These are phyloP conservation scores for Ips typographus DNA, from an alignment of 1,140 invertebrate species.

Conservation along the genomic window DNA sequence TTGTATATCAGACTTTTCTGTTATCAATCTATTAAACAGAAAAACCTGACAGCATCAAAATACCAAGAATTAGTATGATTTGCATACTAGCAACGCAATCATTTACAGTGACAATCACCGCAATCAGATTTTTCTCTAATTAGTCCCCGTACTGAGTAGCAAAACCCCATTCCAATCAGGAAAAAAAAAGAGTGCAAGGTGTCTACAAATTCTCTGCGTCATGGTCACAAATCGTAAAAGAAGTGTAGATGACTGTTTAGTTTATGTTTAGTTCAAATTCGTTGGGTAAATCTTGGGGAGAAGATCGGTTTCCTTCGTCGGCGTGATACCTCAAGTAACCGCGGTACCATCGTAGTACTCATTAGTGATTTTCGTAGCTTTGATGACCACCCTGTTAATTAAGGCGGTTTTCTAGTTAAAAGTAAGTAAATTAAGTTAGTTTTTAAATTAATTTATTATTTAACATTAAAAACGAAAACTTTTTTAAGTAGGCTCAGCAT, in stretches of 20 bases:
- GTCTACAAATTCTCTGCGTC: not conserved
- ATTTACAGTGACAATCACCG: no score
- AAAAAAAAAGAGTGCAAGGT: not conserved
- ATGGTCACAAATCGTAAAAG: conserved; percentile 1
- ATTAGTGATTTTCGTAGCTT: not conserved
- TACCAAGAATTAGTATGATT: no score
- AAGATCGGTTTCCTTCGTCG: conserved; percentile 12
- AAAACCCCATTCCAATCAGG: conserved; percentile 1
- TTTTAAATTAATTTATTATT: not conserved
- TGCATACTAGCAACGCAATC: no score
- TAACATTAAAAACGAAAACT: not conserved
- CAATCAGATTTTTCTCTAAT: no score
- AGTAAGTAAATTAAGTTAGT: not conserved
- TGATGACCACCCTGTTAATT: not conserved
- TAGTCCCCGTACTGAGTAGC: no score
- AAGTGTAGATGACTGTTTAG: conserved; percentile 1
- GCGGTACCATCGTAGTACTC: not conserved
- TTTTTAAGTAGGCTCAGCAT: not conserved
- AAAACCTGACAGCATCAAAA: no score
- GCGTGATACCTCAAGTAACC: not conserved
- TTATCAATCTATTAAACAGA: no score
- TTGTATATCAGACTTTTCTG: no score
- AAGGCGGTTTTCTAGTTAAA: not conserved
- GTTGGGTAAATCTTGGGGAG: conserved; percentile 4
- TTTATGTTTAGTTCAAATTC: not conserved